These are phyloP conservation scores for Lepilemur septentrionalis DNA, from an alignment of 2,797 vertebrate genomes.

Conservation along the genomic window DNA sequence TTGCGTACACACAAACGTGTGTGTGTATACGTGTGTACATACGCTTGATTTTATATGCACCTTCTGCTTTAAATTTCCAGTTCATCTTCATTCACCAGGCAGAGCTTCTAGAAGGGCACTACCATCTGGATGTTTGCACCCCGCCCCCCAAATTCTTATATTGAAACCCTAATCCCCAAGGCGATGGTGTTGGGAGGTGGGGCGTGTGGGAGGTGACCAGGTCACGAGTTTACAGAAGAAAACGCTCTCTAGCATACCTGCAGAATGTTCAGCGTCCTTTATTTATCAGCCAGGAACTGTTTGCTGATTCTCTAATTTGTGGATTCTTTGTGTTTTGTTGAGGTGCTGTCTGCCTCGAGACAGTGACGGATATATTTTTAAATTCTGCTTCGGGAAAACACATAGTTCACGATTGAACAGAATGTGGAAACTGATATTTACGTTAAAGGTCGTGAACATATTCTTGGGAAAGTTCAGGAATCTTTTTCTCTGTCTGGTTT, in stretches of 20 bases:
- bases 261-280: background rate
- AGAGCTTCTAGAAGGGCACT: background rate
- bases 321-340: background rate
- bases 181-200: background rate
- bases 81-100: background rate
- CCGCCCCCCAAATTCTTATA: no score
- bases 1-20: background rate
- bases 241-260: background rate
- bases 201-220: background rate
- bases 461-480: rapidly evolving
- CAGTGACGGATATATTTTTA: background rate
- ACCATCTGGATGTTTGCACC: background rate
- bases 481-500: background rate
- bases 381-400: background rate
- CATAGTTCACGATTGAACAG: background rate
- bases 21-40: rapidly evolving
- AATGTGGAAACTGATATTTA: background rate
- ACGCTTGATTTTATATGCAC: background rate
- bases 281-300: background rate
- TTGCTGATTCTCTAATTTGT: background rate
- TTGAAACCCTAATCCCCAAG: background rate
- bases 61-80: background rate
- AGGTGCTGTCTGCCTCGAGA: background rate
- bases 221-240: background rate
- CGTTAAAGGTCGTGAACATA: background rate